Percentiles rank a stretch among this genome's conserved stretches.
These are phyloP conservation scores for Eurypyga helias DNA, from an alignment of 2,113 vertebrate genomes.

Conservation along the genomic window DNA sequence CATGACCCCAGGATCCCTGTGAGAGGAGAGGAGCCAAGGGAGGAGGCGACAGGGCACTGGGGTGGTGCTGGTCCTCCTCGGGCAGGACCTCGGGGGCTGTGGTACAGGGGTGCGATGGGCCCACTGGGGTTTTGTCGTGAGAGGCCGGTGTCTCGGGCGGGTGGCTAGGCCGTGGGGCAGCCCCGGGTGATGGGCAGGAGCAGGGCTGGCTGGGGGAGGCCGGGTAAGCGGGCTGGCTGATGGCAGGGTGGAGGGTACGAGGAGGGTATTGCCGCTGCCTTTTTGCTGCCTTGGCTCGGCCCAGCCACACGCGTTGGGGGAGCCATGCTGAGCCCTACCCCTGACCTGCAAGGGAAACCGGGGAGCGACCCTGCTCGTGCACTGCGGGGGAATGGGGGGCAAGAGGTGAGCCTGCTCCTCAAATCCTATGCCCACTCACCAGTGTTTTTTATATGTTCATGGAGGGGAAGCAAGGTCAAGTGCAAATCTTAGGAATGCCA, in stretches of 20 bases:
- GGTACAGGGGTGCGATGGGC: neutral
- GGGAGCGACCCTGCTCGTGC: neutral
- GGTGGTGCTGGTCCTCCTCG: too few species aligned
- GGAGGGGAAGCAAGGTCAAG: neutral
- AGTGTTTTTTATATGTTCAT: neutral
- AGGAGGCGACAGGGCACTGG: rapidly evolving
- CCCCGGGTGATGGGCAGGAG: too few species aligned
- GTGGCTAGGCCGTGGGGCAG: neutral
- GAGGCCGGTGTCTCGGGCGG: neutral
- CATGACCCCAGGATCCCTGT: rapidly evolving
- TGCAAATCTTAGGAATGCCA: neutral
- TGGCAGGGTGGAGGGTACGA: rapidly evolving
- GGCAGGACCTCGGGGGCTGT: rapidly evolving
- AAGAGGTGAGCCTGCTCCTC: neutral
- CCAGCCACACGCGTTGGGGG: rapidly evolving
- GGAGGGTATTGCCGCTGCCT: rapidly evolving
- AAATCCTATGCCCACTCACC: rapidly evolving
- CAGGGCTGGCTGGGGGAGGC: neutral
- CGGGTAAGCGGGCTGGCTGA: rapidly evolving
- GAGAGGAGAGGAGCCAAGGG: neutral
- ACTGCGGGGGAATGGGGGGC: neutral
- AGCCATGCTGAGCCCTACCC: rapidly evolving
- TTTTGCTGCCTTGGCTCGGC: neutral
- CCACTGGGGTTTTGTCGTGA: rapidly evolving
- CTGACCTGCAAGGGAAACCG: rapidly evolving